Base-by-base conservation (phyloP, 2,113 vertebrate genomes). In the Motacilla alba region DNA sequence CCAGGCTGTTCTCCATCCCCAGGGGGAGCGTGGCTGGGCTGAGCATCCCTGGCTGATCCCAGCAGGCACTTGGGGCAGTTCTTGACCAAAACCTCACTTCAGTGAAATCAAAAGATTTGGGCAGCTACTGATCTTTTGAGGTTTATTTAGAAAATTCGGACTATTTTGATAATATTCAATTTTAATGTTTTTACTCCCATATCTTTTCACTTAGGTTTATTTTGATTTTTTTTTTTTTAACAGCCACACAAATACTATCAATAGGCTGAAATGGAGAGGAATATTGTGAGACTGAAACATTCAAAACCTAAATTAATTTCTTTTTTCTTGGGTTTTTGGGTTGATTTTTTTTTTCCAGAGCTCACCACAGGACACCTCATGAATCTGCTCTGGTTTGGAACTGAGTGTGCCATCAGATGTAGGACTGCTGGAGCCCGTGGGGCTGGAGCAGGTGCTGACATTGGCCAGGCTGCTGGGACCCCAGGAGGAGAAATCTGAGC, bases 1-100 rank as follows among this genome's bases (percentile, higher is more conserved):
- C 53, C 18, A 7, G 15, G 31, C 75, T 55, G 30, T 30, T 59
- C 47, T 19, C 14, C 4, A 0, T 12, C 37, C 23, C 59, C 31
- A 1, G 30, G 7, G 47, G 6, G 55, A 14, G 16, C 0, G 2
- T 8, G 58, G 20, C 44, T 6, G 39, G 63, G 55, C 30, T 2
- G 10, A 31, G 67, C 2, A 10, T 15, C 46, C 81, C 59, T 2
- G 19, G 6, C 3, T 6, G 0, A 37, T 55, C 14, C 59, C 82
- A 53, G 2, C 15, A 9, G 27, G 39, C 21, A 1, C n/a, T 20
- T 10, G 7, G 44, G 79, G 15, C 22, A 4, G 2, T 7, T 82
- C 53, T n/a, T 19, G 8, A 30, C 27, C 50, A 21, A 56, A 90
- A 26, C 3, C 14, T 90, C 27, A 11, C 28, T 56, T 73, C 4